phyloP scores from a whole-genome alignment of 2,113 vertebrate species.

The Hydrochoerus hydrochaeris region DNA sequence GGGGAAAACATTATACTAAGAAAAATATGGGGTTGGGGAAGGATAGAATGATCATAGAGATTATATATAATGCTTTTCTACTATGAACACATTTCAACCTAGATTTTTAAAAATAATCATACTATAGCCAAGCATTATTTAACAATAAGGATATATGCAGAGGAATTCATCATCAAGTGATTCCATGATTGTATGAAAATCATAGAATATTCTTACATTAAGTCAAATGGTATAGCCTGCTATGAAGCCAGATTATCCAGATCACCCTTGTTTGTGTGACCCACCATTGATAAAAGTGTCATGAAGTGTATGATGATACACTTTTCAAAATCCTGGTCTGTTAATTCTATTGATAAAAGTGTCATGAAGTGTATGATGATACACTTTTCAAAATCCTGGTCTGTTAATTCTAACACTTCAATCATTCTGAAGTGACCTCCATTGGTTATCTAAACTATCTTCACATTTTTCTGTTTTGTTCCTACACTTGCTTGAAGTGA shows the following conservation, averaged over 20 bases:
- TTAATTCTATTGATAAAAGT: not conserved
- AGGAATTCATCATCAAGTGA: not conserved
- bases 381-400: not conserved
- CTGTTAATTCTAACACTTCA: not conserved
- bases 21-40: not conserved
- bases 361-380: not conserved
- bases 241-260: too few species aligned
- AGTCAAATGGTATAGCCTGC: not conserved
- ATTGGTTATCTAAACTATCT: not conserved
- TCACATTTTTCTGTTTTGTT: not conserved
- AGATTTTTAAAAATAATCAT: not conserved
- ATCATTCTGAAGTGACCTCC: not conserved
- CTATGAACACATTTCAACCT: not conserved
- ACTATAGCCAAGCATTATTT: not conserved
- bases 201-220: not conserved
- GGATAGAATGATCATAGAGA: not conserved
- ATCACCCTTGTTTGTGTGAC: not conserved
- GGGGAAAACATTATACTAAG: not conserved
- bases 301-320: not conserved
- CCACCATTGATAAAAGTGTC: not conserved
- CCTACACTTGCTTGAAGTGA: not conserved
- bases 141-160: not conserved
- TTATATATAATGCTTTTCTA: not conserved
- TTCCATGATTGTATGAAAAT: not conserved
- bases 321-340: not conserved